Evolutionary conservation across 2,797 vertebrate genomes (phyloP), one percentile per base, ranked within the genome.

Genomic region (Moxostoma hubbsi): DNA sequence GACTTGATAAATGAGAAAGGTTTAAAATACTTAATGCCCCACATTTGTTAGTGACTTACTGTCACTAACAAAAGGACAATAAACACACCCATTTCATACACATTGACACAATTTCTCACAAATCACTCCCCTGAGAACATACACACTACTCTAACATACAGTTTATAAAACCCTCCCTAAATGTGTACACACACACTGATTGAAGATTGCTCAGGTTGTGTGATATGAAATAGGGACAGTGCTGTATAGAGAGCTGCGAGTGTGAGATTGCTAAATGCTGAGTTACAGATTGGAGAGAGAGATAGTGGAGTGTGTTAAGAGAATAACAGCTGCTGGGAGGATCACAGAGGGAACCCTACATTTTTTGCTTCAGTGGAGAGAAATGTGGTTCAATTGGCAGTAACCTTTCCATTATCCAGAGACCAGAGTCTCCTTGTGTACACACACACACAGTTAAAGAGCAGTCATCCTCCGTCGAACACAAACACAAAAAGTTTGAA

Each of bases 301-400:
- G 64, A 77, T 16, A 54, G 18, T 63, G 72, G 57, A 54, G 63
- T 67, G 69, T 81, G 81, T 72, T 75, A 46, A 43, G 43, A 63
- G 62, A 80, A 75, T 61, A 83, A 82, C 83, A 83, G 80, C 85
- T 85, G 85, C 67, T 67, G 10, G 62, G 57, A 67, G 63, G 80
- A 75, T 80, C 77, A 69, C 81, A 77, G 15, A 36, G 79, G 68
- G 79, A 79, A 50, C 62, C 72, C 69, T 65, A 46, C 67, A 78
- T 81, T 83, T 24, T 86, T 73, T 69, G 80, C 85, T 83, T 81
- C 82, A 81, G 70, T 80, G 71, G 43, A 83, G 77, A 85, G 76
- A 78, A 82, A 80, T 82, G 77, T 53, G 71, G 80, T 83, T 83
- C 82, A 83, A 86, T 85, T 85, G 83, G 80, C 83, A 81, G 74